Base-by-base conservation (phyloP, 2,113 vertebrate genomes). In the Atrichornis clamosus region DNA sequence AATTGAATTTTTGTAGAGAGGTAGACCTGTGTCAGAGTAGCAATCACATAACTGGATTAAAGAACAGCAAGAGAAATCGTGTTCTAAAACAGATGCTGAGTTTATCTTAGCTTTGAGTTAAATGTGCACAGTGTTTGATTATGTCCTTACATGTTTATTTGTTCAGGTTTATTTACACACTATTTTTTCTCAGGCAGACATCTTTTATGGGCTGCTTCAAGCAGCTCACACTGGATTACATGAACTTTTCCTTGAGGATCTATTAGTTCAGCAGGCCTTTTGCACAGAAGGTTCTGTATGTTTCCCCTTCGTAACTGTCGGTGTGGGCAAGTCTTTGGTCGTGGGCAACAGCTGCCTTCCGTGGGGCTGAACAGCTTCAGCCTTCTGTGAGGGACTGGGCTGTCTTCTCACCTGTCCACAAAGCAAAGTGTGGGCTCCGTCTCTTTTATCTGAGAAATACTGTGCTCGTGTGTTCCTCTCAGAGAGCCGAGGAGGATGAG, bases 401-500 rank as follows among this genome's bases (percentile, higher is more conserved):
- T 42, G n/a, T 35, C 44, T 89, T 73, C 55, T 64, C 49, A 49
- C 23, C 41, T 73, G 74, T 42, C 39, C 2, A 28, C 41, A 26
- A 84, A 58, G 32, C 2, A 9, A 37, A n/a, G n/a, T 20, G 35
- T 0, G 4, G 52, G 55, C 35, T 55, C 7, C 37, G 67, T 93
- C 24, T 35, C 35, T 37, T 47, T 64, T 55, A 13, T 23, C 5
- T 35, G 60, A 69, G 41, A 68, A 84, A 13, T 46, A 9, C 32
- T 13, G 24, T 35, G n/a, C 16, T 35, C 6, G 1, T 50, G 20
- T 90, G 35, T 62, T 96, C 72, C n/a, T 90, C 62, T 15, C 85
- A 99, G 99, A 98, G 97, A 63, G 87, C 68, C 28, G 98, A 99
- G 78, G 98, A 99, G 12, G 98, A 99, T 13, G 99, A 99, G 91